Evolutionary conservation across 2,797 vertebrate species (phyloP).

Genomic region (Catharus ustulatus): DNA sequence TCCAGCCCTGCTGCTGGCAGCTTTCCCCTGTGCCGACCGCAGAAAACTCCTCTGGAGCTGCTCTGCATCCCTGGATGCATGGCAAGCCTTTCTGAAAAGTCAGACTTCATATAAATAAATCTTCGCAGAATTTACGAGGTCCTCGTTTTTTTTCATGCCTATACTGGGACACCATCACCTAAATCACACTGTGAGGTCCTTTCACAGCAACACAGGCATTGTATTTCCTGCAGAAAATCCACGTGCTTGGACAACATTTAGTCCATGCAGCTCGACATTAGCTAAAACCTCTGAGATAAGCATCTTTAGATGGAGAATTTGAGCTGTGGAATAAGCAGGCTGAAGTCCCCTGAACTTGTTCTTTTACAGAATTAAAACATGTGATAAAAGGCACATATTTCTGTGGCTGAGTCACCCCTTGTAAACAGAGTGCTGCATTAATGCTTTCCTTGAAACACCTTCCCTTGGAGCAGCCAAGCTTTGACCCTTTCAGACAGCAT

Average conservation of each 20-base stretch:
- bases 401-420: background rate
- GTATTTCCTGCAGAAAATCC: background rate
- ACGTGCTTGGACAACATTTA: background rate
- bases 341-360: background rate
- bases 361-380: background rate
- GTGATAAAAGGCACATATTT: conserved; percentile 19
- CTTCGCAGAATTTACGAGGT: background rate
- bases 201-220: background rate
- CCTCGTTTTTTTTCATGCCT: accelerated
- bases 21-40: accelerated
- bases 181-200: background rate
- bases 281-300: background rate
- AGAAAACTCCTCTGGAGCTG: background rate
- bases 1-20: background rate
- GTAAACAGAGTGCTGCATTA: background rate
- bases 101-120: background rate
- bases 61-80: background rate
- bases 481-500: conserved; percentile 17
- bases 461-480: background rate
- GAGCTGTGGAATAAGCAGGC: background rate
- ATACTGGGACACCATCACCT: background rate
- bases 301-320: background rate
- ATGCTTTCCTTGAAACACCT: conserved; percentile 37
- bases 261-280: background rate
- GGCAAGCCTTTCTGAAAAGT: background rate